Percentiles rank a stretch among this genome's conserved stretches.
phyloP scores from a whole-genome alignment of 2,888 invertebrate genomes.

The Anorthoa munda region DNA sequence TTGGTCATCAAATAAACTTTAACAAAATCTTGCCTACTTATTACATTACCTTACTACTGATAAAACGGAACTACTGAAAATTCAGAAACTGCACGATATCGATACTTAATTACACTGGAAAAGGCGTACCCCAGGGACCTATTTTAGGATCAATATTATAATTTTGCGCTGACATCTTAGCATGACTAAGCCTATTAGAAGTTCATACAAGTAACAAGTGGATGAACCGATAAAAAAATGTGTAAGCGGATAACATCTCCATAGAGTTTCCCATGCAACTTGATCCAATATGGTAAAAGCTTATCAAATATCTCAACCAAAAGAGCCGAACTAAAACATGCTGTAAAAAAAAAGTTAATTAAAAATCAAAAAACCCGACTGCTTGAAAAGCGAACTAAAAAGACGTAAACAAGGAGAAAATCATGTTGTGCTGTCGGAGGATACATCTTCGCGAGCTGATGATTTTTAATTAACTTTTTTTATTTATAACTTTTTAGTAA shows the following conservation, averaged over 20 bases:
- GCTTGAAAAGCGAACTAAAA: too few relatives aligned
- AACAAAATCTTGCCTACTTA: background rate
- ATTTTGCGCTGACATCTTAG: conserved; percentile 8
- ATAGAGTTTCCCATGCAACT: conserved; percentile 1
- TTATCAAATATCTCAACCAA: conserved; percentile 6
- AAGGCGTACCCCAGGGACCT: conserved; percentile 3
- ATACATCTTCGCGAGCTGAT: too few relatives aligned
- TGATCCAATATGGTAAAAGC: conserved; percentile 16
- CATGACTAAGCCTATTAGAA: background rate
- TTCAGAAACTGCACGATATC: background rate
- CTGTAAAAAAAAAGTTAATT: too few relatives aligned
- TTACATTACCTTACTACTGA: background rate
- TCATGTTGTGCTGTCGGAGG: too few relatives aligned
- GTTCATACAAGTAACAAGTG: background rate
- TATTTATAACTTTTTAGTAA: too few relatives aligned
- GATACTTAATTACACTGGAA: background rate
- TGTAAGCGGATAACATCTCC: conserved; percentile 9
- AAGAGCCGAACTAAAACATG: background rate
- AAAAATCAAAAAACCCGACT: too few relatives aligned
- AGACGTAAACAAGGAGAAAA: too few relatives aligned
- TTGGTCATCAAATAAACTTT: background rate
- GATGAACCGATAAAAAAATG: background rate
- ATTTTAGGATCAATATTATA: conserved; percentile 1
- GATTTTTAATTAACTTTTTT: too few relatives aligned
- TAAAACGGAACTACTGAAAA: background rate